phyloP scores from a whole-genome alignment of 1,140 invertebrate species.

The Arctopsyche grandis region DNA sequence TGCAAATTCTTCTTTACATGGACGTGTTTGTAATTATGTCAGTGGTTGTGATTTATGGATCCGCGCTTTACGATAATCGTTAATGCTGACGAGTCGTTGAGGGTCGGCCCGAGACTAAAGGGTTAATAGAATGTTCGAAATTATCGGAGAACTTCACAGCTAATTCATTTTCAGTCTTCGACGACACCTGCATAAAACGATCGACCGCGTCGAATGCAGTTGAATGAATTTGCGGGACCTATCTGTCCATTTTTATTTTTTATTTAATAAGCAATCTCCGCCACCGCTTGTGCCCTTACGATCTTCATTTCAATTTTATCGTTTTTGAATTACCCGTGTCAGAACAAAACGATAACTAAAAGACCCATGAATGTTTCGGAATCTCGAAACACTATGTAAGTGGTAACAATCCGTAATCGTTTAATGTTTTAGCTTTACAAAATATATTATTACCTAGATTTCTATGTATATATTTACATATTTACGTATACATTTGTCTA shows the following conservation, averaged over 20 bases:
- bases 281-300: not conserved
- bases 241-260: not conserved
- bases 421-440: not conserved
- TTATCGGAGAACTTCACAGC: not conserved
- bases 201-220: not conserved
- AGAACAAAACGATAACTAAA: not conserved
- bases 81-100: not conserved
- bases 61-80: not conserved
- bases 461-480: no score
- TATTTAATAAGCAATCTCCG: not conserved
- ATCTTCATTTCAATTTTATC: constrained; percentile 3
- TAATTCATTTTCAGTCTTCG: not conserved
- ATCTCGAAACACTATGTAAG: not conserved
- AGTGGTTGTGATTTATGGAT: not conserved
- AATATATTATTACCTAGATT: no score
- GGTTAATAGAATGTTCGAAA: constrained; percentile 23
- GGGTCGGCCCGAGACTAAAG: constrained; percentile 1
- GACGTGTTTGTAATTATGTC: no score
- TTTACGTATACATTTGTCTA: no score
- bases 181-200: not conserved
- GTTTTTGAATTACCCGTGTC: constrained; percentile 1
- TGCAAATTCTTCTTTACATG: no score
- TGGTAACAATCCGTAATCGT: not conserved
- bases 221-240: not conserved
- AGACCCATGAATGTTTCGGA: not conserved